Conservation (phyloP, 2,113 vertebrate species). For the Gulo gulo region DNA sequence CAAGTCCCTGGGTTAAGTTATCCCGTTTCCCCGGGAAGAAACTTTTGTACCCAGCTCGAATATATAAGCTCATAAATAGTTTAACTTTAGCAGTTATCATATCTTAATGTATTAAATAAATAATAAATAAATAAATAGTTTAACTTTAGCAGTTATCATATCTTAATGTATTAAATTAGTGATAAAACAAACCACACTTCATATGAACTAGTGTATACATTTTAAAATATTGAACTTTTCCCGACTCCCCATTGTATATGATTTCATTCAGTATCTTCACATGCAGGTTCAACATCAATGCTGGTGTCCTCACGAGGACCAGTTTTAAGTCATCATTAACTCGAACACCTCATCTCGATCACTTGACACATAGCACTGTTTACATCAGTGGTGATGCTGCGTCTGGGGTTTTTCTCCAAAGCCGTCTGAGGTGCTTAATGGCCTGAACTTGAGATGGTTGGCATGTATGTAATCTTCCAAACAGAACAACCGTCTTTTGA, state of each 20-base stretch:
- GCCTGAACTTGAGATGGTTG: not conserved
- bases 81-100: not conserved
- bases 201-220: not conserved
- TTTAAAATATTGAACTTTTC: not conserved
- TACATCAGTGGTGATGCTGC: not conserved
- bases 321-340: not conserved
- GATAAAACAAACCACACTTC: not conserved
- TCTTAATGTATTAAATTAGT: not conserved
- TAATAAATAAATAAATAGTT: not conserved
- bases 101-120: not conserved
- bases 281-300: fast-evolving
- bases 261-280: not conserved
- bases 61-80: not conserved
- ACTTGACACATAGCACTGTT: not conserved
- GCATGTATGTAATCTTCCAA: not conserved
- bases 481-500: not conserved
- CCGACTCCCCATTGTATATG: too few species aligned
- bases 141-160: not conserved
- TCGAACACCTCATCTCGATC: not conserved
- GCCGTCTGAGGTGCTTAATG: not conserved
- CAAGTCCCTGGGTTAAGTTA: not conserved
- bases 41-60: not conserved
- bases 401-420: not conserved
- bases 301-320: not conserved
- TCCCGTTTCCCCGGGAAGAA: not conserved